Base-by-base conservation (phyloP, 2,113 vertebrate genomes). In the Rostratula benghalensis region DNA sequence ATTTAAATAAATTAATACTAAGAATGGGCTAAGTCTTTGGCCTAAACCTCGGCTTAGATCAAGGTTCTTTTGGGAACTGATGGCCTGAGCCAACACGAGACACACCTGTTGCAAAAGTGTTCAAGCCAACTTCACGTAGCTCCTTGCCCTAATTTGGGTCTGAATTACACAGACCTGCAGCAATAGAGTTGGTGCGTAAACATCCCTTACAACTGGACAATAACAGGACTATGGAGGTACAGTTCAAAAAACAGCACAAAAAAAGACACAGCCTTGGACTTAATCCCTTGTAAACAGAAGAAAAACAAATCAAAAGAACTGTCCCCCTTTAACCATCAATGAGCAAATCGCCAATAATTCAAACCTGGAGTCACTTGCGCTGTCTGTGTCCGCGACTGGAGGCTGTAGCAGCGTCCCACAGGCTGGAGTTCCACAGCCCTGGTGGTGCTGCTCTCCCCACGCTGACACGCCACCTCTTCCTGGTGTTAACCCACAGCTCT, bases 121-220 rank as follows among this genome's bases (percentile, higher is more conserved):
- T 96, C 97, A 97, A 96, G 90, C 95, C 93, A 96, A 93, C 94
- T 71, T 96, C 84, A 93, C 11, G 10, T 89, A 94, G 85, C 83
- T 96, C 93, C 94, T 94, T 93, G 86, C 65, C 94, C 91, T 63
- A 89, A 76, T 86, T 90, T 92, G 93, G 93, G 87, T 94, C 95
- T 97, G 96, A 91, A 21, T 95, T 61, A 79, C 76, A 64, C 94
- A 96, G 96, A 96, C 96, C 96, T 97, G 96, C 94, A 97, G 97
- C 97, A 97, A 90, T 95, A 97, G 93, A 97, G 93, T 95, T 95
- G 95, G 94, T 96, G 86, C 80, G 94, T 96, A 96, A 97, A 96
- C 96, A 95, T 97, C 96, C 96, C 83, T 96, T 96, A 97, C 96
- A 95, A 96, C 95, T 94, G 95, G 91, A 93, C 91, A 94, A 65